These are phyloP conservation scores for Perdita meconis DNA, from an alignment of 2,888 invertebrate genomes.

Conservation along the genomic window DNA sequence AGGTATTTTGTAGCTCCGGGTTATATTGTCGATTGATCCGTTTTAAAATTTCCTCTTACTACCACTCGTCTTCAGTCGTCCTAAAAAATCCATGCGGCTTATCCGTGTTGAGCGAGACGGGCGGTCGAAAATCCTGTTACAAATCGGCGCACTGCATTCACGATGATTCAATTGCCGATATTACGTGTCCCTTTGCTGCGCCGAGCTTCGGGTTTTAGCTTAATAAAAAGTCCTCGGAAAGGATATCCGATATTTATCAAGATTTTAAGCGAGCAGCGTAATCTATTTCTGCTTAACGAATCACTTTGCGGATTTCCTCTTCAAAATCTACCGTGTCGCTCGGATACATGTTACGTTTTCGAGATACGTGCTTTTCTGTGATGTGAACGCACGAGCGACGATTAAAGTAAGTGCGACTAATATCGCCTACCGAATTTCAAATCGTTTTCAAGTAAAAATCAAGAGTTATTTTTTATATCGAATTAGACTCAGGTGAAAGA, in stretches of 20 bases:
- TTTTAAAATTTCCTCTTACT: slow-evolving; percentile 61
- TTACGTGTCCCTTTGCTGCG: slow-evolving; percentile 65
- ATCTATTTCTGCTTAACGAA: slow-evolving; percentile 47
- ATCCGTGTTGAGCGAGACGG: slow-evolving; percentile 59
- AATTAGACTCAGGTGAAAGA: no score
- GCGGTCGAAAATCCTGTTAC: slow-evolving; percentile 69
- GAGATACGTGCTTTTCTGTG: slow-evolving; percentile 7
- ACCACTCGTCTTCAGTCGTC: slow-evolving; percentile 58
- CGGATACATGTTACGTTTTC: neutral
- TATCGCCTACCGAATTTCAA: no score
- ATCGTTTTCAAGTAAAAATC: no score
- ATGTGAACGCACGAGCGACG: slow-evolving; percentile 1
- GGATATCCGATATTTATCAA: slow-evolving; percentile 54
- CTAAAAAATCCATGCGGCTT: slow-evolving; percentile 67
- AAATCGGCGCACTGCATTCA: slow-evolving; percentile 66
- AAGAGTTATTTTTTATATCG: no score
- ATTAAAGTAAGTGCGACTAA: neutral
- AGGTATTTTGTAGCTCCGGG: slow-evolving; percentile 16
- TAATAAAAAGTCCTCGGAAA: slow-evolving; percentile 50
- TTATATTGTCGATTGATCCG: slow-evolving; percentile 32
- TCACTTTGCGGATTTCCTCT: slow-evolving; percentile 13
- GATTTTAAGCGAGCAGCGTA: slow-evolving; percentile 39
- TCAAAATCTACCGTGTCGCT: slow-evolving; percentile 6
- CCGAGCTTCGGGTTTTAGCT: slow-evolving; percentile 32
- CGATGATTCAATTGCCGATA: slow-evolving; percentile 71